Evolutionary conservation across 2,888 invertebrate genomes (phyloP), one percentile per base, ranked within the genome.

Genomic region (Mayetiola destructor): DNA sequence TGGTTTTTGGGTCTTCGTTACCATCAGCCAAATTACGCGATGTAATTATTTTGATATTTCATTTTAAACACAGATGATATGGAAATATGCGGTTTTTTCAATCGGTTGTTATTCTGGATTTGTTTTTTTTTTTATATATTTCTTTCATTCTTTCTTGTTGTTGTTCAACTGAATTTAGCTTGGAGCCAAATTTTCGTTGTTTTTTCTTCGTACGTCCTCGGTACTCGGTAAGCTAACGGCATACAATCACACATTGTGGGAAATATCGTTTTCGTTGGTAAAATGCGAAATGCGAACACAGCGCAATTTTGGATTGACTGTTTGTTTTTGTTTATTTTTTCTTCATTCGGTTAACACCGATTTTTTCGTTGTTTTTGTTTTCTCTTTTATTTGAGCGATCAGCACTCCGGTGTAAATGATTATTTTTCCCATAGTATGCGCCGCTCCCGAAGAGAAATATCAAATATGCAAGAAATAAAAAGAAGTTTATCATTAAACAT

Each of bases 31-130:
- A 48, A 48, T 23, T 48, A 27, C 48, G 48, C 48, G 27, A 48
- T 27, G 27, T 48, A 48, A 48, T 48, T 48, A 48, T 48, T 48
- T 48, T 48, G 48, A 48, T 48, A 27, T 40, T 48, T 48, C 48
- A 48, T 48, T 48, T 23, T 48, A 48, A 48, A 48, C 48, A 48
- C 23, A 48, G 27, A 42, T 23, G 14, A 8, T 20, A 48, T 48
- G n/a, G 27, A 27, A 48, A 48, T 5, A 1, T 48, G 48, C 48
- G 48, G 9, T n/a, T 27, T 6, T 21, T 21, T 21, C 21, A 20
- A n/a, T 42, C 23, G 23, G 23, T 23, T 2, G 23, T 6, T 3
- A 37, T 16, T 37, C 37, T 39, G 6, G 16, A 5, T 18, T 39
- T 9, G 48, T 48, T 48, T 48, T 23, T 27, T 39, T 48, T n/a